Conservation (phyloP, 2,113 vertebrate genomes). For the Xiphophorus hellerii region DNA sequence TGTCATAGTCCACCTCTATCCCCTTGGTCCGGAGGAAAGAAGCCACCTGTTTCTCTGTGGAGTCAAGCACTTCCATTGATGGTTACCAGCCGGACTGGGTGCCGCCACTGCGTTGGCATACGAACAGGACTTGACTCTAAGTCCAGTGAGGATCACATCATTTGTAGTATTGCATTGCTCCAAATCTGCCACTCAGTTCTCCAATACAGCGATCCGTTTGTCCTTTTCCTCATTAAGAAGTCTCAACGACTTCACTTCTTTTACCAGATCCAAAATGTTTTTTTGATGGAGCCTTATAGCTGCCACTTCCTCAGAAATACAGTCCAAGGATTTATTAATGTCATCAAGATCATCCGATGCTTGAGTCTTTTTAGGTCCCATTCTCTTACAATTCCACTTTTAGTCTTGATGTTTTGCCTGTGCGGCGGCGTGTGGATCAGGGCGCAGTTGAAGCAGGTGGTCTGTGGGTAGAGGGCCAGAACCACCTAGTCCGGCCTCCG, state of each 20-base stretch:
- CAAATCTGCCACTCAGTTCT: neutral
- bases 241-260: too few relatives aligned
- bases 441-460: slow-evolving; percentile 92
- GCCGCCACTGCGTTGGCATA: neutral
- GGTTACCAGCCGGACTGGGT: neutral
- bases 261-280: too few relatives aligned
- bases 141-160: neutral
- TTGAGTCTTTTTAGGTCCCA: too few relatives aligned
- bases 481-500: slow-evolving; percentile 84
- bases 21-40: neutral
- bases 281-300: too few relatives aligned
- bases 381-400: too few relatives aligned
- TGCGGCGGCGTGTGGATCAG: slow-evolving; percentile 90
- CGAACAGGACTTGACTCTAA: neutral
- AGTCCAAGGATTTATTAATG: too few relatives aligned
- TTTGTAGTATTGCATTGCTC: neutral
- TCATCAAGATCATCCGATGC: too few relatives aligned
- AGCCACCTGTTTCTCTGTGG: neutral
- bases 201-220: neutral
- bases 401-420: slow-evolving; percentile 54
- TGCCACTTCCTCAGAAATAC: too few relatives aligned
- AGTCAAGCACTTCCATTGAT: neutral
- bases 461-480: slow-evolving; percentile 91
- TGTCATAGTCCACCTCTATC: neutral
- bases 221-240: neutral